phyloP scores from a whole-genome alignment of 2,888 invertebrate genomes.

The Cynaeus angustus region DNA sequence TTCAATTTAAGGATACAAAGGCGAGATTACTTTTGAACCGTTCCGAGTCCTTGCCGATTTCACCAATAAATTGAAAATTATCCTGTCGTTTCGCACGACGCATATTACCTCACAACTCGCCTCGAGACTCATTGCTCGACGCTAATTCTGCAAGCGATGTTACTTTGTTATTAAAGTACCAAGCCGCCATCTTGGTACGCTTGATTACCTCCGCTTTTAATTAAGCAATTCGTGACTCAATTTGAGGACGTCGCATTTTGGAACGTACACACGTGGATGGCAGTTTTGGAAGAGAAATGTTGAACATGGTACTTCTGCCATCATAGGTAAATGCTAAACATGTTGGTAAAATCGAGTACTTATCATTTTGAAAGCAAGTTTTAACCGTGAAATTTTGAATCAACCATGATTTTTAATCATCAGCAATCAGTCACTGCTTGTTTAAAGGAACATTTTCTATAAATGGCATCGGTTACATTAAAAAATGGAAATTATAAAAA shows the following conservation, averaged over 20 bases:
- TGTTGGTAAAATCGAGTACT: too few species aligned
- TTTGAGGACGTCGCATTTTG: constrained; percentile 10
- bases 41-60: constrained; percentile 30
- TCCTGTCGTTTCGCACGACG: constrained; percentile 47
- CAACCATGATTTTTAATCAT: too few species aligned
- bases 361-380: too few species aligned
- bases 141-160: constrained; percentile 28
- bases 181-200: constrained; percentile 40
- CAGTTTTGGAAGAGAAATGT: too few species aligned
- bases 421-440: too few species aligned
- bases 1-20: constrained; percentile 33
- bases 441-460: too few species aligned
- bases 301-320: too few species aligned
- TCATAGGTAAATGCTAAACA: too few species aligned
- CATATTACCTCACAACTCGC: constrained; percentile 33
- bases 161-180: constrained; percentile 43
- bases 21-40: constrained; percentile 17
- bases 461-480: too few species aligned
- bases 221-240: constrained; percentile 45
- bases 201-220: constrained; percentile 46
- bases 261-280: constrained; percentile 1
- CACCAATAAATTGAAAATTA: constrained; percentile 45
- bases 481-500: too few species aligned
- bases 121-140: constrained; percentile 42
- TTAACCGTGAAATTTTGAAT: too few species aligned